Evolutionary conservation across 1,140 invertebrate genomes (phyloP).

Genomic region (Orchestia grillus): DNA sequence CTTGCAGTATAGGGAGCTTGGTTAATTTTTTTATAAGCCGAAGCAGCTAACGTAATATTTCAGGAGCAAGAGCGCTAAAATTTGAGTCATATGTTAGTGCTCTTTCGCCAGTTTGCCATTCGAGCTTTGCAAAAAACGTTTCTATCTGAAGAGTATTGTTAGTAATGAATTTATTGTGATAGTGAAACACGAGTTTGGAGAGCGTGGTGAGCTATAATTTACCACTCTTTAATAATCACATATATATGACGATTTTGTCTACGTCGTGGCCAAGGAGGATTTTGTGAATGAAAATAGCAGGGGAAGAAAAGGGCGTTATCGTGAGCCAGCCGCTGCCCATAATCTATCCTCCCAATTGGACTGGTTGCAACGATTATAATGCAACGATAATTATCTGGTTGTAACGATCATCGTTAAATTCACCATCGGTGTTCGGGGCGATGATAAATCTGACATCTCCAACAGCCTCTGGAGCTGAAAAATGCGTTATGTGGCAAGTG

Average conservation of each 20-base stretch:
- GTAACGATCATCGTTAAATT: neutral
- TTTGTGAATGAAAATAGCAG: neutral
- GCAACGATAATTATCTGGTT: no score
- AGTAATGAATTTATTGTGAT: neutral
- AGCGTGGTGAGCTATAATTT: neutral
- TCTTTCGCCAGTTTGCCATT: neutral
- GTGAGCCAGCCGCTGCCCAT: neutral
- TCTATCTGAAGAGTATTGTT: neutral
- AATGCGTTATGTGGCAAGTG: neutral
- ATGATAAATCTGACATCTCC: neutral
- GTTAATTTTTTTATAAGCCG: neutral
- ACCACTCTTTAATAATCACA: neutral
- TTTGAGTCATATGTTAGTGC: neutral
- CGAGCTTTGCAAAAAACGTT: neutral
- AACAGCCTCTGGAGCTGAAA: neutral
- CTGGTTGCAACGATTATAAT: no score
- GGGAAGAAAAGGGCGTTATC: neutral
- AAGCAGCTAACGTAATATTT: neutral
- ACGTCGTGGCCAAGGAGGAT: neutral
- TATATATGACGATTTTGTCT: neutral
- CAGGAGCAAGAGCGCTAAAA: neutral
- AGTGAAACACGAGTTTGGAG: neutral
- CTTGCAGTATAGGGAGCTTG: neutral
- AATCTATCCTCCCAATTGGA: neutral
- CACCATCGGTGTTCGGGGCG: neutral